A percentile compares a stretch with the other conserved stretches of the same genome.
Evolutionary conservation across 2,113 vertebrate species (phyloP).

Genomic region (Syngnathoides biaculeatus): DNA sequence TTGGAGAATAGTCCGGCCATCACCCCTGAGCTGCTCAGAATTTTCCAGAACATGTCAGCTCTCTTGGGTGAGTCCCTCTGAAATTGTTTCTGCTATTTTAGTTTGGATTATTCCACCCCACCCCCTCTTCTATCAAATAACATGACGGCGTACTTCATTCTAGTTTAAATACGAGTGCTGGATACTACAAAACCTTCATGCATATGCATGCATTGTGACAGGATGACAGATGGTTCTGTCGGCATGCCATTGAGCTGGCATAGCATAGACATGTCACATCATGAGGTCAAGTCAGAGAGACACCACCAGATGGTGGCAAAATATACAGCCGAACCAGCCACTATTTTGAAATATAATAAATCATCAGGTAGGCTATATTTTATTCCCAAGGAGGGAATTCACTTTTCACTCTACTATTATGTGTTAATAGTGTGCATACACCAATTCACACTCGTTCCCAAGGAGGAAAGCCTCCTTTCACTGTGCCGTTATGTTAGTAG

Average conservation of each 20-base stretch:
- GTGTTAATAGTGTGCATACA: not conserved
- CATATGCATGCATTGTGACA: not conserved
- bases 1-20: conserved; percentile 90
- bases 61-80: conserved; percentile 82
- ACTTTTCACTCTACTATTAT: not conserved
- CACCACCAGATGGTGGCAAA: not conserved
- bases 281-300: not conserved
- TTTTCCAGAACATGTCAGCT: conserved; percentile 97
- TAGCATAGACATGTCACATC: not conserved
- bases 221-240: not conserved
- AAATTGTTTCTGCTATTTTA: conserved; percentile 6
- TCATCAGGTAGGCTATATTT: not conserved
- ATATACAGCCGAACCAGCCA: not conserved
- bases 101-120: not conserved
- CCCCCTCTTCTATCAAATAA: not conserved
- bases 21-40: conserved; percentile 86
- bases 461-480: not conserved
- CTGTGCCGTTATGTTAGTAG: not conserved
- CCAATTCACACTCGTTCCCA: not conserved
- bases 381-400: not conserved
- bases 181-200: not conserved
- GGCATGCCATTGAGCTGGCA: not conserved
- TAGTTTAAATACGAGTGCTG: not conserved
- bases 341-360: not conserved
- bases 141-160: conserved; percentile 9